Conservation (phyloP, 1,140 invertebrate genomes). For the Plectus sambesii region DNA sequence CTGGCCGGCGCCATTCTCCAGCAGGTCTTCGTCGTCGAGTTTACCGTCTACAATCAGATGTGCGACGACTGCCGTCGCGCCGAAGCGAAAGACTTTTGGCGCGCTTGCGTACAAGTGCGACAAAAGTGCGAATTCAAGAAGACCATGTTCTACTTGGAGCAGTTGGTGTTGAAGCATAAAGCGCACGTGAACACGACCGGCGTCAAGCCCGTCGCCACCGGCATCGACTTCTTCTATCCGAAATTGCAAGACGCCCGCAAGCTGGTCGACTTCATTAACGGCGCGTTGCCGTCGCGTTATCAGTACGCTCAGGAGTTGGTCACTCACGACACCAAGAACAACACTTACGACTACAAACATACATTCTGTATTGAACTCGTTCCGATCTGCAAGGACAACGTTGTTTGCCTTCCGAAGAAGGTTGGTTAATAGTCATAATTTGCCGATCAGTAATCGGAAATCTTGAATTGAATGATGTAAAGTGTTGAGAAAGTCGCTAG, state of each 20-base stretch:
- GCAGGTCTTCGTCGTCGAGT: conserved; percentile 89
- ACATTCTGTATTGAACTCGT: conserved; percentile 79
- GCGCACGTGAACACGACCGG: conserved; percentile 62
- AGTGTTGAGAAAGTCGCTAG: no score
- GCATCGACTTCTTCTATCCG: conserved; percentile 87
- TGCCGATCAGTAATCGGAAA: no score
- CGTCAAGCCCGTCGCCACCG: conserved; percentile 84
- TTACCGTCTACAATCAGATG: conserved; percentile 77
- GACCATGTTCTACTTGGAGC: conserved; percentile 95
- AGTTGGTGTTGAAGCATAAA: conserved; percentile 83
- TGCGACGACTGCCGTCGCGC: conserved; percentile 90
- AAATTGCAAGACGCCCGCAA: conserved; percentile 80
- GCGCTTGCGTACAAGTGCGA: conserved; percentile 62
- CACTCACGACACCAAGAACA: conserved; percentile 92
- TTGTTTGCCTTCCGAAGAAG: conserved; percentile 79
- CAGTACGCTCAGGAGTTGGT: conserved; percentile 68
- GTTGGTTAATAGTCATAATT: no score
- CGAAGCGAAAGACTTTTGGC: conserved; percentile 97
- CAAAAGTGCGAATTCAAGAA: conserved; percentile 77
- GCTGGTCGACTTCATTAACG: conserved; percentile 80
- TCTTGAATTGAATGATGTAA: no score
- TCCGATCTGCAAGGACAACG: conserved; percentile 84
- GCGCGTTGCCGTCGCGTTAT: conserved; percentile 62
- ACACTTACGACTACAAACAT: conserved; percentile 90
- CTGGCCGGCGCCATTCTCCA: conserved; percentile 54